A percentile compares a stretch with the other conserved stretches of the same genome.
Evolutionary conservation across 2,797 vertebrate genomes (phyloP).

Genomic region (Vespertilio murinus): DNA sequence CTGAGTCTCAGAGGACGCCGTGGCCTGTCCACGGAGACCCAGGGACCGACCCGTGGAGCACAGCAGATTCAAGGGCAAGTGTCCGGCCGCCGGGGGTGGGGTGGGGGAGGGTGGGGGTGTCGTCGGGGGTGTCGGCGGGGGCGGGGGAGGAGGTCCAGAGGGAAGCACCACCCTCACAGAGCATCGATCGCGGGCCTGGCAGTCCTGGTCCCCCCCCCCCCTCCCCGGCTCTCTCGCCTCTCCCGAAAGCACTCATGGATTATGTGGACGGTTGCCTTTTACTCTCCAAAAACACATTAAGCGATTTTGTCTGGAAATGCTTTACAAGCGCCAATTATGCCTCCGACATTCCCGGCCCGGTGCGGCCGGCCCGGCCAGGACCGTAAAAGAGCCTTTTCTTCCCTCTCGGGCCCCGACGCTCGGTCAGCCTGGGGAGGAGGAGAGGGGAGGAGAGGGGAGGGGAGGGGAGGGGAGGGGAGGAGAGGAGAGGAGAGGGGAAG

Average conservation of each 20-base stretch:
- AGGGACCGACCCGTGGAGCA: accelerated
- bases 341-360: slow-evolving; percentile 60
- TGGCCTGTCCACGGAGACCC: neutral
- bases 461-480: no score
- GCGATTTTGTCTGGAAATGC: slow-evolving; percentile 77
- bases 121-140: no score
- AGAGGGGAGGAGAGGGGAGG: no score
- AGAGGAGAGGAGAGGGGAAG: no score
- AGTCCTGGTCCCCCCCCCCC: neutral
- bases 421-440: slow-evolving; percentile 46
- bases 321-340: slow-evolving; percentile 76
- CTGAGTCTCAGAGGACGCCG: neutral
- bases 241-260: slow-evolving; percentile 57
- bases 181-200: neutral
- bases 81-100: neutral
- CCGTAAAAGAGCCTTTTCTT: slow-evolving; percentile 75
- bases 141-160: neutral
- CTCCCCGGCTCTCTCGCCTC: neutral
- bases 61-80: neutral
- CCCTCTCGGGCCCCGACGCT: slow-evolving; percentile 65
- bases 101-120: no score
- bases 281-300: slow-evolving; percentile 71
- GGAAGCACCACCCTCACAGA: accelerated
- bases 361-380: slow-evolving; percentile 57
- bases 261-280: slow-evolving; percentile 71